Conservation (phyloP, 2,888 invertebrate species). For the Anorthoa munda region DNA sequence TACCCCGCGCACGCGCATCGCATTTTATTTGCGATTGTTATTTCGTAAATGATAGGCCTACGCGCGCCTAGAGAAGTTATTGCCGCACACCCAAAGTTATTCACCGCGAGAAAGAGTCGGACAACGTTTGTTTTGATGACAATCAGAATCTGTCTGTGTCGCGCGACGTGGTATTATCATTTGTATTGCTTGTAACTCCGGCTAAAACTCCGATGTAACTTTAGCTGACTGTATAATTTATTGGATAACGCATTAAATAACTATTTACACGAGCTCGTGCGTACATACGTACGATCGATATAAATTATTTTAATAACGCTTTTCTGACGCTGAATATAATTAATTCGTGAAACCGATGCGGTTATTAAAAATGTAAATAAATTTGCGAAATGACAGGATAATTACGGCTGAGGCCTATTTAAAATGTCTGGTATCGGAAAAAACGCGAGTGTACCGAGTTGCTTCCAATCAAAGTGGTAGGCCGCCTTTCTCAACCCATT, state of each 20-base stretch:
- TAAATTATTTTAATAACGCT: slow-evolving; percentile 70
- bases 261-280: slow-evolving; percentile 64
- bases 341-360: slow-evolving; percentile 78
- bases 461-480: slow-evolving; percentile 69
- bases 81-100: slow-evolving; percentile 79
- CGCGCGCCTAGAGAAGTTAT: slow-evolving; percentile 84
- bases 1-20: slow-evolving; percentile 75
- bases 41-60: slow-evolving; percentile 87
- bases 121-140: slow-evolving; percentile 86
- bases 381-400: slow-evolving; percentile 82
- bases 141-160: slow-evolving; percentile 87
- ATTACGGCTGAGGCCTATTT: slow-evolving; percentile 77
- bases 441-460: slow-evolving; percentile 70
- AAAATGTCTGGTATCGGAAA: slow-evolving; percentile 76
- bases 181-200: slow-evolving; percentile 79
- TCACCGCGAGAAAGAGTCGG: slow-evolving; percentile 78
- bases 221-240: slow-evolving; percentile 76
- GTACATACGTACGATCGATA: slow-evolving; percentile 58
- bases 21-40: slow-evolving; percentile 87
- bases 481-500: slow-evolving; percentile 77
- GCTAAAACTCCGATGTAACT: slow-evolving; percentile 75
- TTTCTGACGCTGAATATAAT: slow-evolving; percentile 71
- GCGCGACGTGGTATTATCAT: slow-evolving; percentile 79
- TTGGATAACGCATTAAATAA: slow-evolving; percentile 73
- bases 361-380: slow-evolving; percentile 83